Conservation (phyloP, 2,797 vertebrate genomes). For the Pygocentrus nattereri region DNA sequence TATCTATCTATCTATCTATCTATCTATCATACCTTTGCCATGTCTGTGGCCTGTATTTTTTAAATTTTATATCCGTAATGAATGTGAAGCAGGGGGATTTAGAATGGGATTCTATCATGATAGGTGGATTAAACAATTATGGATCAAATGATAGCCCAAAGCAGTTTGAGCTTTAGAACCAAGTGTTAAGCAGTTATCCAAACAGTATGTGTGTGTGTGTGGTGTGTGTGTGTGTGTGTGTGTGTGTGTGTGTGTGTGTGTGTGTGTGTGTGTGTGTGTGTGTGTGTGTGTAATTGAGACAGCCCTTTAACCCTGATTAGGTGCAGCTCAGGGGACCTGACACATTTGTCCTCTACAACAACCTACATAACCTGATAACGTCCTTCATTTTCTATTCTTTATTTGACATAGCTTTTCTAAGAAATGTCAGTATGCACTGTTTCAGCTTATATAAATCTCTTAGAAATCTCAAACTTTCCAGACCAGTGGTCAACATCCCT, state of each 20-base stretch:
- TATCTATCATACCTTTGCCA: not conserved
- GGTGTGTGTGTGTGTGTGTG: slow-evolving; percentile 55
- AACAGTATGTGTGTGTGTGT: slow-evolving; percentile 43
- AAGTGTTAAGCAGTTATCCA: slow-evolving; percentile 56
- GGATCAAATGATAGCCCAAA: slow-evolving; percentile 56
- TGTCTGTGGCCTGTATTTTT: slow-evolving; percentile 7
- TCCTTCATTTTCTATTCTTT: slow-evolving; percentile 49
- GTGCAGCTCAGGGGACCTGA: slow-evolving; percentile 67
- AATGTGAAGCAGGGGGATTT: slow-evolving; percentile 38
- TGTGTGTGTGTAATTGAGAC: slow-evolving; percentile 62
- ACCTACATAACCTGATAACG: slow-evolving; percentile 49
- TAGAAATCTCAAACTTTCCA: not conserved
- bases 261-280: slow-evolving; percentile 50
- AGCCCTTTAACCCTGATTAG: slow-evolving; percentile 68
- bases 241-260: slow-evolving; percentile 44
- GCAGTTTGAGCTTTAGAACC: slow-evolving; percentile 51
- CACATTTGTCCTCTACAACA: slow-evolving; percentile 55
- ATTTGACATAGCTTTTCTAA: not conserved
- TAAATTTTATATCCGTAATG: slow-evolving; percentile 37
- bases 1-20: not conserved
- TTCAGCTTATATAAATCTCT: not conserved
- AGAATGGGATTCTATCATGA: slow-evolving; percentile 53
- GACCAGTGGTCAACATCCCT: not conserved
- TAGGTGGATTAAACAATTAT: slow-evolving; percentile 62
- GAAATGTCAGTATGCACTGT: not conserved